Conservation (phyloP, 2,888 invertebrate species). For the Noctua janthe region DNA sequence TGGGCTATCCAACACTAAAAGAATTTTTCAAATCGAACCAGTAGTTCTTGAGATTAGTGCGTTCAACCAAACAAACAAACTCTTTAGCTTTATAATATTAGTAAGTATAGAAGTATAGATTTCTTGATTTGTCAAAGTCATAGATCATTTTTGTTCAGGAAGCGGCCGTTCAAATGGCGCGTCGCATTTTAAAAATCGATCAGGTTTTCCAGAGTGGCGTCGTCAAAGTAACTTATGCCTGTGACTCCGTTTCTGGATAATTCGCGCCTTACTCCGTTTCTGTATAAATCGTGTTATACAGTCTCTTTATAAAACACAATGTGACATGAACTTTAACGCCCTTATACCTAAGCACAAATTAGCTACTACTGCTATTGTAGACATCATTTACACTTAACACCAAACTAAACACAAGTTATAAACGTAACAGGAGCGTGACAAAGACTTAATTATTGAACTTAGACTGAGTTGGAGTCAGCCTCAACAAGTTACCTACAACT, state of each 20-base stretch:
- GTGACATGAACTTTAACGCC: background rate
- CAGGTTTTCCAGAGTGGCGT: background rate
- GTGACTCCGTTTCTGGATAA: too few species aligned
- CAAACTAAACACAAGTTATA: constrained; percentile 17
- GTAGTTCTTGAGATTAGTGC: too few species aligned
- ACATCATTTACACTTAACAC: constrained; percentile 10
- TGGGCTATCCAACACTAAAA: too few species aligned
- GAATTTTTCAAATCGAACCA: too few species aligned
- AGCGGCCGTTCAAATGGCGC: background rate
- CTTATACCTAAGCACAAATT: background rate
- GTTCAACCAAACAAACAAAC: too few species aligned
- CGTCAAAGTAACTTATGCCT: background rate
- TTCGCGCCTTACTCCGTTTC: too few species aligned
- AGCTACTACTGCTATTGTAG: background rate
- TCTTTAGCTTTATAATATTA: too few species aligned
- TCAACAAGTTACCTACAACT: constrained; percentile 35
- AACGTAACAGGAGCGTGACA: constrained; percentile 41
- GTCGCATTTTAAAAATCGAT: background rate
- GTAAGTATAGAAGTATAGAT: too few species aligned
- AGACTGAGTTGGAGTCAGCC: constrained; percentile 47
- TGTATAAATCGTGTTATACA: background rate
- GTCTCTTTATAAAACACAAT: background rate
- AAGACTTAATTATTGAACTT: constrained; percentile 62
- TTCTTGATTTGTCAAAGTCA: background rate
- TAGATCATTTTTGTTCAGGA: background rate